Conservation (phyloP, 2,113 vertebrate genomes). For the Oryzias curvinotus region DNA sequence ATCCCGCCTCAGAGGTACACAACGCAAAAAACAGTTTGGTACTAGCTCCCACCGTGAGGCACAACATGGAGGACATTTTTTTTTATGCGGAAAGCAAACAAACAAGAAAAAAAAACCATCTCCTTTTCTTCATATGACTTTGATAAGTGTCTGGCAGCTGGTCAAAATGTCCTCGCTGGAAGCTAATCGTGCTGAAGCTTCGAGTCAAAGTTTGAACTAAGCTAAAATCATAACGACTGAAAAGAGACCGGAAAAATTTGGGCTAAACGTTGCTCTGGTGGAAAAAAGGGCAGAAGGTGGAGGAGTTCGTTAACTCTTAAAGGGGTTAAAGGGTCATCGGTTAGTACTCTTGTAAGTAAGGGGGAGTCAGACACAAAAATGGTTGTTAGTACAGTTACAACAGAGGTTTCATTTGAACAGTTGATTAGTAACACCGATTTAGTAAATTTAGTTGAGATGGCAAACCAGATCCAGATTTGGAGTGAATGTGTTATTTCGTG, state of each 20-base stretch:
- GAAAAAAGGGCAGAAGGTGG: slow-evolving; percentile 10
- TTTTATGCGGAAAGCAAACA: too few species aligned
- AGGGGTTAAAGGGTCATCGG: slow-evolving; percentile 71
- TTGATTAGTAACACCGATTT: slow-evolving; percentile 79
- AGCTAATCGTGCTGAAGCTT: neutral
- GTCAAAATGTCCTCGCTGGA: slow-evolving; percentile 12
- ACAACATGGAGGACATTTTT: too few species aligned
- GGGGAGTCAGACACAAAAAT: slow-evolving; percentile 86
- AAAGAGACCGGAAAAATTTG: neutral
- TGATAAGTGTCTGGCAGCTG: slow-evolving; percentile 76
- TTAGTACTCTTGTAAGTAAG: slow-evolving; percentile 84
- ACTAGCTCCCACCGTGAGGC: neutral
- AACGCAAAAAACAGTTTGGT: too few species aligned
- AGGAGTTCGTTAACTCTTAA: slow-evolving; percentile 33
- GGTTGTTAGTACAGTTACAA: slow-evolving; percentile 87
- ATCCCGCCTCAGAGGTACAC: too few species aligned
- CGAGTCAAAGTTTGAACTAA: neutral
- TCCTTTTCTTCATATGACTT: slow-evolving; percentile 14
- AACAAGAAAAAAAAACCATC: too few species aligned
- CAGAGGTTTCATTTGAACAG: slow-evolving; percentile 78
- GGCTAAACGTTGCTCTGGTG: slow-evolving; percentile 13
- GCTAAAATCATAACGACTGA: slow-evolving; percentile 39
- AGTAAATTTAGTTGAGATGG: slow-evolving; percentile 72
- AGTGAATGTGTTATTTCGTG: slow-evolving; percentile 67
- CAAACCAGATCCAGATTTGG: slow-evolving; percentile 72